phyloP scores from a whole-genome alignment of 2,113 vertebrate species.

The Phoxinus phoxinus region DNA sequence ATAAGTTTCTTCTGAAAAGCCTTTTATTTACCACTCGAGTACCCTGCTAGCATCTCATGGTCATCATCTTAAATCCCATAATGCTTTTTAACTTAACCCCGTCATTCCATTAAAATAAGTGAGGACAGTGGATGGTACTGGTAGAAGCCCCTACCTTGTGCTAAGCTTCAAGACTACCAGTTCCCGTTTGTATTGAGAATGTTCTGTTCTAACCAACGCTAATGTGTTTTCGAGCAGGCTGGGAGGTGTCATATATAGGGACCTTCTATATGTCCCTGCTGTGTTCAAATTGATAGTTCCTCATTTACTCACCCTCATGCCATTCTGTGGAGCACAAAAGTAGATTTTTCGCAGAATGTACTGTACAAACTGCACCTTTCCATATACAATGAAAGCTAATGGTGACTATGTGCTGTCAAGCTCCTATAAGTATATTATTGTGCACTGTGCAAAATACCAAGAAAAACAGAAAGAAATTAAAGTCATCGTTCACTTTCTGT shows the following conservation, averaged over 20 bases:
- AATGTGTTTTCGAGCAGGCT: not conserved
- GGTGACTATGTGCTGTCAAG: not conserved
- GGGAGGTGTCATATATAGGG: not conserved
- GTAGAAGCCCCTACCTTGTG: not conserved
- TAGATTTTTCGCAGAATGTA: not conserved
- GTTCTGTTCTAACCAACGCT: not conserved
- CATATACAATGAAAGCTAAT: not conserved
- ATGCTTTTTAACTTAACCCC: not conserved
- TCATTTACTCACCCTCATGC: not conserved
- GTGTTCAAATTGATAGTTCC: not conserved
- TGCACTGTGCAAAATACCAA: not conserved
- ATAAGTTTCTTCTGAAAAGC: not conserved
- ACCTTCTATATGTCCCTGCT: not conserved
- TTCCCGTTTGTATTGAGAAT: not conserved
- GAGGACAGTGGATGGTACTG: not conserved
- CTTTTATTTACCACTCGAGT: not conserved
- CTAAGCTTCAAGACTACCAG: not conserved
- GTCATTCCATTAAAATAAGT: not conserved
- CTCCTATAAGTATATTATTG: not conserved
- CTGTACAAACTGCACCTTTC: not conserved
- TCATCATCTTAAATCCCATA: not conserved
- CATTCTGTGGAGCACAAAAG: not conserved
- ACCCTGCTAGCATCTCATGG: not conserved
- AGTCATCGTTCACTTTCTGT: not conserved
- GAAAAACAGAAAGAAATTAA: not conserved